Conservation (phyloP, 2,797 vertebrate species). For the Danionella dracula region DNA sequence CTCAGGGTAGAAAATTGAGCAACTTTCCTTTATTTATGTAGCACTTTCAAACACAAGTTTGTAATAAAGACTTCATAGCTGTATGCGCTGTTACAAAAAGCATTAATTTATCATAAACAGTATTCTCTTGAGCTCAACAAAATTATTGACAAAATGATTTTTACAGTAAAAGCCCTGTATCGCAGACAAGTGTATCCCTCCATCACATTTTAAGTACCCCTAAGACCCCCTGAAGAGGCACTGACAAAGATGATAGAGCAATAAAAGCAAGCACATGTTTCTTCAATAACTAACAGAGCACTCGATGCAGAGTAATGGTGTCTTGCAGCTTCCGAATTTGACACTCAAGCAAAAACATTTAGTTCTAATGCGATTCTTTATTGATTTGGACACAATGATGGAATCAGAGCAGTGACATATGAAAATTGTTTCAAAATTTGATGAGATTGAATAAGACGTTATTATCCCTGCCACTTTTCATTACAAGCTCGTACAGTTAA, state of each 20-base stretch:
- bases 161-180: not conserved
- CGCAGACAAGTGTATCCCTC: not conserved
- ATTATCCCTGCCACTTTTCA: not conserved
- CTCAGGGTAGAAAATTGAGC: no score
- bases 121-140: no score
- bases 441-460: not conserved
- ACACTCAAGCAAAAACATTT: not conserved
- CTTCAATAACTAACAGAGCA: not conserved
- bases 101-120: not conserved
- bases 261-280: not conserved
- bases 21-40: no score
- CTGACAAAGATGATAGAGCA: not conserved
- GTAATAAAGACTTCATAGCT: no score
- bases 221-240: not conserved
- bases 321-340: not conserved
- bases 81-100: no score
- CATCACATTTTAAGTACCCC: not conserved
- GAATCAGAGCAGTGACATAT: not conserved
- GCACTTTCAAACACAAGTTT: no score
- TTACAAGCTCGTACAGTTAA: not conserved
- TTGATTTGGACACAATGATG: not conserved
- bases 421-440: not conserved
- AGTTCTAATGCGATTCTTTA: not conserved
- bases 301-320: slow-evolving; percentile 11
- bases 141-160: not conserved